A percentile compares a stretch with the other conserved stretches of the same genome.
phyloP scores from a whole-genome alignment of 2,888 invertebrate genomes.

The Andrena bucephala region DNA sequence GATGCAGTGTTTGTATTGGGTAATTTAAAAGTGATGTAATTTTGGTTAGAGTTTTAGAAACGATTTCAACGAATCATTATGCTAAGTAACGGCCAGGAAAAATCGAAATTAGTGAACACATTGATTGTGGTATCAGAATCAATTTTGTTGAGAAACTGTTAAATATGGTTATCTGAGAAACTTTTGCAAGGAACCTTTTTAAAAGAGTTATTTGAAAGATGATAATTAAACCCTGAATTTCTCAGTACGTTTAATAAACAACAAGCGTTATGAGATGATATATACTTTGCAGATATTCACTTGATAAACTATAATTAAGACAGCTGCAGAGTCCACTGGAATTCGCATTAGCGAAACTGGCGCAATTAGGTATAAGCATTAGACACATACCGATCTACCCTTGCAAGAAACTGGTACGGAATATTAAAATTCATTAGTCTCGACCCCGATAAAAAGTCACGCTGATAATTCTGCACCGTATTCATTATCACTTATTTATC shows the following conservation, averaged over 20 bases:
- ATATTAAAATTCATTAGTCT: constrained; percentile 22
- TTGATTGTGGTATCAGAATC: too few species aligned
- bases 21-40: too few species aligned
- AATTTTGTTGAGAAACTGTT: too few species aligned
- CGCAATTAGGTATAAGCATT: constrained; percentile 22
- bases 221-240: constrained; percentile 17
- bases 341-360: constrained; percentile 15
- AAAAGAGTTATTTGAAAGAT: neutral
- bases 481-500: too few species aligned
- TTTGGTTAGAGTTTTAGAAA: too few species aligned
- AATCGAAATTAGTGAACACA: too few species aligned
- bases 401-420: neutral
- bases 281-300: constrained; percentile 10
- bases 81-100: too few species aligned
- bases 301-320: constrained; percentile 33
- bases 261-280: neutral
- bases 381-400: constrained; percentile 16
- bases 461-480: neutral
- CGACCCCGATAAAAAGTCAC: constrained; percentile 5
- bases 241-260: constrained; percentile 1
- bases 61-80: too few species aligned
- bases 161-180: too few species aligned
- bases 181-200: too few species aligned
- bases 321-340: constrained; percentile 6
- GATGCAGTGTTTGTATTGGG: too few species aligned